Percentiles rank a stretch among this genome's conserved stretches.
phyloP scores from a whole-genome alignment of 2,888 invertebrate genomes.

The Dryococelus australis region DNA sequence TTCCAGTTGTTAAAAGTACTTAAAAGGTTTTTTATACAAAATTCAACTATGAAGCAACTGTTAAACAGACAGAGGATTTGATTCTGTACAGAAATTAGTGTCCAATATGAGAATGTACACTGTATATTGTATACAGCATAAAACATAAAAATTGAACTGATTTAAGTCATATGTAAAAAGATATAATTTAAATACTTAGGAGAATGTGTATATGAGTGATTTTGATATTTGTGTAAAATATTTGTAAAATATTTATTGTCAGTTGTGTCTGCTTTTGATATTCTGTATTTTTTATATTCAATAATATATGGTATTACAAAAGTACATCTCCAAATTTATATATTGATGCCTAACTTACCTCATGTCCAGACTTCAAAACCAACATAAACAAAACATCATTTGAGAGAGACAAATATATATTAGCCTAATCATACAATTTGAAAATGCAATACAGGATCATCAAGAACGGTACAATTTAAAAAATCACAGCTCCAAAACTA shows the following conservation, averaged over 20 bases:
- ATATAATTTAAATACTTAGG: not conserved
- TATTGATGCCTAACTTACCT: no score
- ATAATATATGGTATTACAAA: not conserved
- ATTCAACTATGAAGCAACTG: not conserved
- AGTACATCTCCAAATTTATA: no score
- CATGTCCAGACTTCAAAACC: no score
- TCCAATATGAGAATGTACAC: not conserved
- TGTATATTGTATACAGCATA: not conserved
- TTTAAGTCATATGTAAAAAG: not conserved
- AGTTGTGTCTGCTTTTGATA: not conserved
- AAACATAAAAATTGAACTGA: not conserved
- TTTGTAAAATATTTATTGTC: not conserved
- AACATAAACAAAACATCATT: no score
- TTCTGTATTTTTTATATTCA: not conserved
- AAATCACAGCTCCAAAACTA: no score
- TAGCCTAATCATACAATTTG: no score
- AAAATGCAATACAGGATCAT: no score
- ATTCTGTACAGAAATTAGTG: no score
- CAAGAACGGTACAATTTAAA: no score
- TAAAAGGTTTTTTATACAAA: not conserved
- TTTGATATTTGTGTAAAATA: not conserved
- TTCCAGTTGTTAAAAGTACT: not conserved
- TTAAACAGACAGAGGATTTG: no score
- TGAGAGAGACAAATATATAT: no score
- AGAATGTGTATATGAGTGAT: not conserved